A percentile compares a stretch with the other conserved stretches of the same genome.
phyloP scores from a whole-genome alignment of 2,888 invertebrate species.

The Andrena camellia region DNA sequence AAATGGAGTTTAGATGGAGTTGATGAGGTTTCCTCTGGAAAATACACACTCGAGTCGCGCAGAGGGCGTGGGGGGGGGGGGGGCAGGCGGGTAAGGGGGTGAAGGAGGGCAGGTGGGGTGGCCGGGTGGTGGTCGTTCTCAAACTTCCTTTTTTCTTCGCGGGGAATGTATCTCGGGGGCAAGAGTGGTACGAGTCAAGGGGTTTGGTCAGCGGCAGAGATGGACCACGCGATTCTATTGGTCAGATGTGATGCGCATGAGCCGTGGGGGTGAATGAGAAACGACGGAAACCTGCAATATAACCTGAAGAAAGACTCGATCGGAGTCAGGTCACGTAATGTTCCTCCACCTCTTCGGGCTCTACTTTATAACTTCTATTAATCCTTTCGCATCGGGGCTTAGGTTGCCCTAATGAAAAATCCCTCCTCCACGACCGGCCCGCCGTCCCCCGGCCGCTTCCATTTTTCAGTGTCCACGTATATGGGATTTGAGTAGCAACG shows the following conservation, averaged over 20 bases:
- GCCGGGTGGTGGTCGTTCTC: conserved; percentile 58
- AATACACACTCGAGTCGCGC: conserved; percentile 71
- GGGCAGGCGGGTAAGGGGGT: background rate
- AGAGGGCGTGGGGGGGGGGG: background rate
- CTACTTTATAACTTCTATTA: conserved; percentile 86
- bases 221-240: conserved; percentile 85
- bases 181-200: conserved; percentile 79
- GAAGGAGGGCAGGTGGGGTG: background rate
- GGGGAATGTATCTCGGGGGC: conserved; percentile 79
- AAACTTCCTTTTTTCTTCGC: conserved; percentile 77
- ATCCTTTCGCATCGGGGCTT: conserved; percentile 82
- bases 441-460: conserved; percentile 38
- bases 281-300: conserved; percentile 85
- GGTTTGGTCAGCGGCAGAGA: conserved; percentile 83
- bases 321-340: conserved; percentile 85
- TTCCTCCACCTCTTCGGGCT: conserved; percentile 84
- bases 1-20: conserved; percentile 75
- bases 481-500: conserved; percentile 7
- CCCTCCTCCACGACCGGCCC: conserved; percentile 65
- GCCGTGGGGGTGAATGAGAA: conserved; percentile 83
- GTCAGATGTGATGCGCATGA: conserved; percentile 85
- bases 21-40: conserved; percentile 76
- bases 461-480: conserved; percentile 47
- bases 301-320: conserved; percentile 85
- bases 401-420: conserved; percentile 82